Percentiles rank a stretch among this genome's conserved stretches.
Evolutionary conservation across 2,797 vertebrate genomes (phyloP).

Genomic region (Hirundo rustica): DNA sequence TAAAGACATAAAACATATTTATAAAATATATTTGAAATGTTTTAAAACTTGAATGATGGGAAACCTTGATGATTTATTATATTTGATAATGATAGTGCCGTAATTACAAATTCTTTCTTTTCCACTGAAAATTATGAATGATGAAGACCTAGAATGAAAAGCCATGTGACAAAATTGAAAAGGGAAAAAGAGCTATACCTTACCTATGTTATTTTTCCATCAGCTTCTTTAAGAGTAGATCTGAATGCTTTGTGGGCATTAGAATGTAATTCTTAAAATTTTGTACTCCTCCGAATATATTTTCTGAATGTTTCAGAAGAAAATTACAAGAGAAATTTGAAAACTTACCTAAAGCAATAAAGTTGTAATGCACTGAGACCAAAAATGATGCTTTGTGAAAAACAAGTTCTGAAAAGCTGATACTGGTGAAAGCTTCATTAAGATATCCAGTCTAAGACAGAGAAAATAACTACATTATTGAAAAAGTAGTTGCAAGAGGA

Average conservation of each 20-base stretch:
- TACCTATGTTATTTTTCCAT: not conserved
- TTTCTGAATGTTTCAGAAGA: not conserved
- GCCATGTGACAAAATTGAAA: not conserved
- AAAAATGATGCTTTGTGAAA: not conserved
- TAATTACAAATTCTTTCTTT: not conserved
- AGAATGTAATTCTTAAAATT: not conserved
- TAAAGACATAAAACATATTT: not conserved
- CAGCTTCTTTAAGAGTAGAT: not conserved
- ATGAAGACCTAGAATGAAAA: not conserved
- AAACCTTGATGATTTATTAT: not conserved
- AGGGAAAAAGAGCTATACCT: not conserved
- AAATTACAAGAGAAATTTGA: not conserved
- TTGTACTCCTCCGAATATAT: not conserved
- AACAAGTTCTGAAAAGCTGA: not conserved
- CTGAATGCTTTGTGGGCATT: not conserved
- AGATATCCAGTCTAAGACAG: not conserved
- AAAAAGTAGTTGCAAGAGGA: not conserved
- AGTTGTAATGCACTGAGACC: not conserved
- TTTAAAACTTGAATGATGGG: not conserved
- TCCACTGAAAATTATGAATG: not conserved
- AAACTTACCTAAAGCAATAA: not conserved
- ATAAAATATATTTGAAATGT: slow-evolving; percentile 6
- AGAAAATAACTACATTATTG: not conserved
- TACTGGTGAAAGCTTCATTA: not conserved
- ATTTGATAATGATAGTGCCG: not conserved